Percentiles rank a stretch among this genome's conserved stretches.
Evolutionary conservation across 92 coral and sea anemone genomes (phyloP).

Genomic region (Bergia sp.): DNA sequence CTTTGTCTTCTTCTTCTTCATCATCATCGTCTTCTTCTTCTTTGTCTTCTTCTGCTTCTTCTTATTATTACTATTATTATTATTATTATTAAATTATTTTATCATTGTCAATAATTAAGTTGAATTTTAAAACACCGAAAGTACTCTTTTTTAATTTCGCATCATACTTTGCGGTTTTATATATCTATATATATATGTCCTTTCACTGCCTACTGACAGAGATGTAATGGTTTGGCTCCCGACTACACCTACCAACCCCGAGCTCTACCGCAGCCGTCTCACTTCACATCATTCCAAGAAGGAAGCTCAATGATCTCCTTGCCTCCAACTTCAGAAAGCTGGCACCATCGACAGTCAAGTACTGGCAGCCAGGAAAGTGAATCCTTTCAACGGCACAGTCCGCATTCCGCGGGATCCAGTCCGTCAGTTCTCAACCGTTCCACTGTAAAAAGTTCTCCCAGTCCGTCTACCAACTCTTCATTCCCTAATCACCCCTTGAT

Average conservation of each 20-base stretch:
- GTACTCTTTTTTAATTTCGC: no score
- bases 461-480: background rate
- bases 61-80: no score
- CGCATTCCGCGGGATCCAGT: conserved; percentile 4
- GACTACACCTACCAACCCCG: background rate
- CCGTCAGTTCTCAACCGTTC: conserved; percentile 11
- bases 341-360: background rate
- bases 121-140: no score
- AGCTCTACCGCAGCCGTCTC: background rate
- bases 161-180: no score
- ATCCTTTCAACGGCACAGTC: background rate
- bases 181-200: no score
- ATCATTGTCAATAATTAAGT: no score
- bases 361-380: background rate
- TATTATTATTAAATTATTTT: no score
- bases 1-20: no score
- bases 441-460: background rate
- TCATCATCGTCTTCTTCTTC: no score
- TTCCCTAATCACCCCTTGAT: conserved; percentile 10
- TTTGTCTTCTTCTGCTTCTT: no score
- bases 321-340: background rate
- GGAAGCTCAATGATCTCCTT: background rate
- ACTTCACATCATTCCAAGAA: background rate
- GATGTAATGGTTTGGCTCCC: background rate
- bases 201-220: background rate